Conservation (phyloP, 2,888 invertebrate genomes). For the Cataglyphis albicans region DNA sequence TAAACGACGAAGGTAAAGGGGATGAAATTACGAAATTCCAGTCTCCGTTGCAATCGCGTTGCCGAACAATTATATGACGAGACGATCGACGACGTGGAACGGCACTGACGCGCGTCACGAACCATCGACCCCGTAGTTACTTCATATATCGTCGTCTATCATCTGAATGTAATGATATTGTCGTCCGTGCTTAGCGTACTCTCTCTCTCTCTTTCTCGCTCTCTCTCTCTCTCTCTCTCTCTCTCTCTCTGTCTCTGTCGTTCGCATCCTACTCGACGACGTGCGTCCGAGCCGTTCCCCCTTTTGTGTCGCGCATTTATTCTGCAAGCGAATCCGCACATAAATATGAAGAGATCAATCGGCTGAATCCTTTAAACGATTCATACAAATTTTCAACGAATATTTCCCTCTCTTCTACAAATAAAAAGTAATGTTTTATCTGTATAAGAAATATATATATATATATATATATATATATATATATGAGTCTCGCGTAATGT, state of each 20-base stretch:
- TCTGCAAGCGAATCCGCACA: conserved; percentile 29
- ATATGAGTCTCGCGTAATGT: neutral
- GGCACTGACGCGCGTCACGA: conserved; percentile 53
- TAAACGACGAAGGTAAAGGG: neutral
- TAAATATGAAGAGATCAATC: neutral
- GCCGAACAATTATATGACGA: conserved; percentile 39
- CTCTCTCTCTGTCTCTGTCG: neutral
- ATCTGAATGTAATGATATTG: conserved; percentile 54
- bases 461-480: conserved; percentile 41
- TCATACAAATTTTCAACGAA: neutral
- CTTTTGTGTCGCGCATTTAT: conserved; percentile 6
- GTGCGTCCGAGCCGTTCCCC: conserved; percentile 58
- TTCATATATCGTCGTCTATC: conserved; percentile 38
- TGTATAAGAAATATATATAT: conserved; percentile 41
- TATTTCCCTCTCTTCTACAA: neutral
- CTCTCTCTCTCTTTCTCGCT: conserved; percentile 24
- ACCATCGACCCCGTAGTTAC: conserved; percentile 38
- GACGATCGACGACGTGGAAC: conserved; percentile 50
- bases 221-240: conserved; percentile 16
- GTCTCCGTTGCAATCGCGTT: conserved; percentile 37
- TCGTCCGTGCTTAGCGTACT: conserved; percentile 10
- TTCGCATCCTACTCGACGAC: conserved; percentile 16
- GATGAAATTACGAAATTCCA: conserved; percentile 32
- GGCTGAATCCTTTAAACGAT: neutral
- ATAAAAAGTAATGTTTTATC: neutral